These are phyloP conservation scores for Drosophila mulleri DNA, from an alignment of 2,888 invertebrate genomes.

Conservation along the genomic window DNA sequence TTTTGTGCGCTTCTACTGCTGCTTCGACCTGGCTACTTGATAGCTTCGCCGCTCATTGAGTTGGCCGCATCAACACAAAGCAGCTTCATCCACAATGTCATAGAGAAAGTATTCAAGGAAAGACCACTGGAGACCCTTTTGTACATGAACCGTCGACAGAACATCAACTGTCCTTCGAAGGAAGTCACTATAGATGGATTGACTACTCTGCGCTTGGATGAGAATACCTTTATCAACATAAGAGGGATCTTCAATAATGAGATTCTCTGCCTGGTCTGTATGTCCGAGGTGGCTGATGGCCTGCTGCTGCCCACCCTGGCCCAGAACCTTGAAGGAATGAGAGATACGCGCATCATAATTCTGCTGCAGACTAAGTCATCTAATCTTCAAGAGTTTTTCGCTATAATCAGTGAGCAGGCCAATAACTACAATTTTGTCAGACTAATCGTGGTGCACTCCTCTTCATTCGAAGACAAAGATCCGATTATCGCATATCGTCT, in stretches of 20 bases:
- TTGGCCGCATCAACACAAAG: neutral
- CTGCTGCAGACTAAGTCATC: neutral
- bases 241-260: neutral
- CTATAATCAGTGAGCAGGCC: neutral
- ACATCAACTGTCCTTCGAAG: neutral
- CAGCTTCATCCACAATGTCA: neutral
- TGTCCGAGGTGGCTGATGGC: neutral
- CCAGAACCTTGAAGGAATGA: neutral
- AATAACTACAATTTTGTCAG: neutral
- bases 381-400: neutral
- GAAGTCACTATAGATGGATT: neutral
- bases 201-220: neutral
- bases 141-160: neutral
- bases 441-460: slow-evolving; percentile 26
- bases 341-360: neutral
- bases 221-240: neutral
- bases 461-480: neutral
- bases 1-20: neutral
- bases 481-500: slow-evolving; percentile 9
- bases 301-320: neutral
- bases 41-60: neutral
- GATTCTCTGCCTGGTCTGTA: neutral
- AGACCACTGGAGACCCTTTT: neutral
- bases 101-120: neutral
- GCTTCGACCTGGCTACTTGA: neutral